Evolutionary conservation across 1,140 invertebrate species (phyloP).

Genomic region (Cydia splendana): DNA sequence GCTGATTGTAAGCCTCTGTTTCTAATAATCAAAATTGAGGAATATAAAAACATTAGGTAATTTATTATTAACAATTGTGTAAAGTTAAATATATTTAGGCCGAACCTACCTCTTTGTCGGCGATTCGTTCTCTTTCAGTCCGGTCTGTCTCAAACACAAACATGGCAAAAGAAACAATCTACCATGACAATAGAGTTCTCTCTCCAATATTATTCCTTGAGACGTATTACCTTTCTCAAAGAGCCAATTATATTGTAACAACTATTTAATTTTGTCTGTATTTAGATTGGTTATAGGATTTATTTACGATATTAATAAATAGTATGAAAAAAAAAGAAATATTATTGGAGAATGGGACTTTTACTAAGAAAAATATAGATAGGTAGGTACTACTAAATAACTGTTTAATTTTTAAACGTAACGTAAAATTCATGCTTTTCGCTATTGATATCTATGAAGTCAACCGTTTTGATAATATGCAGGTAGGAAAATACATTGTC

Average conservation of each 20-base stretch:
- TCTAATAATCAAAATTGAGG: slow-evolving; percentile 73
- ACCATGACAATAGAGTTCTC: slow-evolving; percentile 77
- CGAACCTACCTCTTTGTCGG: slow-evolving; percentile 75
- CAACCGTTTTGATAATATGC: slow-evolving; percentile 3
- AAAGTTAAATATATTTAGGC: slow-evolving; percentile 53
- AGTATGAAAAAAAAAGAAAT: slow-evolving; percentile 50
- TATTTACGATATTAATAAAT: background rate
- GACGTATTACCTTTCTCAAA: background rate
- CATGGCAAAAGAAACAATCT: slow-evolving; percentile 78
- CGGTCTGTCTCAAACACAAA: slow-evolving; percentile 67
- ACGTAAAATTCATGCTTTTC: slow-evolving; percentile 19
- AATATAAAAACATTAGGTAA: slow-evolving; percentile 50
- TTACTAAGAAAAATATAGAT: slow-evolving; percentile 19
- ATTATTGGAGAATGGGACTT: slow-evolving; percentile 63
- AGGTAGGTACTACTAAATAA: background rate
- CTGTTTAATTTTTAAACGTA: background rate
- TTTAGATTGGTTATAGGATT: background rate
- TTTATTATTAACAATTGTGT: slow-evolving; percentile 46
- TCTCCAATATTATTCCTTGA: slow-evolving; percentile 74
- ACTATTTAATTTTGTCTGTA: slow-evolving; percentile 22
- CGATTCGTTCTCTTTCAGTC: slow-evolving; percentile 71
- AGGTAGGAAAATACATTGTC: background rate
- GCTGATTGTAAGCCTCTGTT: slow-evolving; percentile 62
- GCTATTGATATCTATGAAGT: slow-evolving; percentile 6
- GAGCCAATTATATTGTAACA: slow-evolving; percentile 7